Percentiles rank a stretch among this genome's conserved stretches.
phyloP scores from a whole-genome alignment of 2,888 invertebrate species.

The Flexamia atlantica region DNA sequence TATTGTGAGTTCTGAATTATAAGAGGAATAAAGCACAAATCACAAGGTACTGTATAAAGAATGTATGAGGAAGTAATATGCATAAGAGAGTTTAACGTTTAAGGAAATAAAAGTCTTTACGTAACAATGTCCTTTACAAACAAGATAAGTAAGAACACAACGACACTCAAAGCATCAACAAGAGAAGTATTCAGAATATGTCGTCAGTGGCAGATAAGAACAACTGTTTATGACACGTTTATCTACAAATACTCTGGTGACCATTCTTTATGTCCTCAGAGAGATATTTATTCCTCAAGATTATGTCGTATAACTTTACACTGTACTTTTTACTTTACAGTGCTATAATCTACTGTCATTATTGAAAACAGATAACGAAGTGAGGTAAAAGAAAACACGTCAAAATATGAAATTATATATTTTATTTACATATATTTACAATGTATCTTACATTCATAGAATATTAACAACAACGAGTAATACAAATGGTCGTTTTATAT shows the following conservation, averaged over 20 bases:
- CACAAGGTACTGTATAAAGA: too few species aligned
- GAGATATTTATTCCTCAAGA: background rate
- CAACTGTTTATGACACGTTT: slow-evolving; percentile 22
- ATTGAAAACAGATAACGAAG: too few species aligned
- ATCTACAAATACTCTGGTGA: slow-evolving; percentile 8
- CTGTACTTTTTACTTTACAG: background rate
- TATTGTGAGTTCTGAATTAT: too few species aligned
- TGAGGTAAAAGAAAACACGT: too few species aligned
- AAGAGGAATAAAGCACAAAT: too few species aligned
- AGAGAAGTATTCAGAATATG: background rate
- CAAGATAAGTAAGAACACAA: too few species aligned
- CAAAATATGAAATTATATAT: slow-evolving; percentile 20
- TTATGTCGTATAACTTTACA: slow-evolving; percentile 5
- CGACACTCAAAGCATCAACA: too few species aligned
- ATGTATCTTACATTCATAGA: background rate
- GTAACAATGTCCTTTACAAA: too few species aligned
- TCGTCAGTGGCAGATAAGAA: slow-evolving; percentile 1
- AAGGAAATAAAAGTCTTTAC: too few species aligned
- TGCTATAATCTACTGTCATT: background rate
- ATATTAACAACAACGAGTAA: too few species aligned
- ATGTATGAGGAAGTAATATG: too few species aligned
- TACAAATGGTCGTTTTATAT: background rate
- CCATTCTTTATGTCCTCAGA: background rate
- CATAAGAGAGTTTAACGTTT: too few species aligned
- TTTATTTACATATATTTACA: slow-evolving; percentile 22